These are phyloP conservation scores for Polia nebulosa DNA, from an alignment of 2,888 invertebrate genomes.

Conservation along the genomic window DNA sequence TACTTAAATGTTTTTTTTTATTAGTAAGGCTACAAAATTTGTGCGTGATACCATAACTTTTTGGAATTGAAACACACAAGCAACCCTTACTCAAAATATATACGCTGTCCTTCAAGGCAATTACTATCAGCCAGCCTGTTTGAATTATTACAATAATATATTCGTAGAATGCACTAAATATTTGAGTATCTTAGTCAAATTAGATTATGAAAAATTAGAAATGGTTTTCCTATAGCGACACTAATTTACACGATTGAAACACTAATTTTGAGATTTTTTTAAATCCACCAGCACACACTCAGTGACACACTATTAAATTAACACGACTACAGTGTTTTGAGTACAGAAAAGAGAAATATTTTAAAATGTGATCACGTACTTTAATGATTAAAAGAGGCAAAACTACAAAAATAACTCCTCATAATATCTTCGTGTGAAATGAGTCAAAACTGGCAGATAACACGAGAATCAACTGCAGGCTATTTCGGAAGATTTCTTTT, in stretches of 20 bases:
- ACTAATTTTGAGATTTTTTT: background rate
- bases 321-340: background rate
- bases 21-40: constrained; percentile 56
- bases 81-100: background rate
- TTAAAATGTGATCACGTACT: too few species aligned
- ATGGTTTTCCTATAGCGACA: background rate
- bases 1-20: constrained; percentile 27
- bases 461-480: background rate
- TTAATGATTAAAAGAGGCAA: too few species aligned
- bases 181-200: background rate
- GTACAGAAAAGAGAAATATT: too few species aligned
- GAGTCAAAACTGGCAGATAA: background rate
- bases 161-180: constrained; percentile 5
- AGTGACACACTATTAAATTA: background rate
- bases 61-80: constrained; percentile 36
- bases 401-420: too few species aligned
- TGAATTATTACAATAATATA: background rate
- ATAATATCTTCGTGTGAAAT: too few species aligned
- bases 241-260: too few species aligned
- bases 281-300: background rate
- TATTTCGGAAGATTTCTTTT: too few species aligned
- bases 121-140: too few species aligned
- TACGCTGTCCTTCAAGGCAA: too few species aligned
- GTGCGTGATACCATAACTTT: constrained; percentile 5
- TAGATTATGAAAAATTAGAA: background rate